A percentile compares a stretch with the other conserved stretches of the same genome.
These are phyloP conservation scores for Meda fulgida DNA, from an alignment of 2,797 vertebrate genomes.

Conservation along the genomic window DNA sequence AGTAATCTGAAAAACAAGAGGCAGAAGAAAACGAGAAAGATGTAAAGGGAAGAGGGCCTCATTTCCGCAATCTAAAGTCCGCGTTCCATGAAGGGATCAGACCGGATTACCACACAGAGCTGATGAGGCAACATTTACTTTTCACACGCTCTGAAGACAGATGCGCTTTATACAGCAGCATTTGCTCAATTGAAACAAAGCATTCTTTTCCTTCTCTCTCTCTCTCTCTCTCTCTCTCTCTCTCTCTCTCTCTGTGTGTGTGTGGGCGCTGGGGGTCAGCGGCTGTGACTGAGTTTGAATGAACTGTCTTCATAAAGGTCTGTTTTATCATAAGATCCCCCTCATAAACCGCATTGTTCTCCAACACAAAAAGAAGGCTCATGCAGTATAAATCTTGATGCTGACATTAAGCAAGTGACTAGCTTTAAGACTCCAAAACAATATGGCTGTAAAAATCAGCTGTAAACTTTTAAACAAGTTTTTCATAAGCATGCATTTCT, in stretches of 20 bases:
- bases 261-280: conserved; percentile 35
- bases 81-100: conserved; percentile 52
- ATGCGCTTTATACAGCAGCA: conserved; percentile 29
- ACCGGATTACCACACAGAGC: conserved; percentile 55
- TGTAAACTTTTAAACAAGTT: conserved; percentile 32
- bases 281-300: conserved; percentile 16
- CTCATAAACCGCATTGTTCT: conserved; percentile 16
- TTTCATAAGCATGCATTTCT: conserved; percentile 23
- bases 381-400: background rate
- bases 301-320: conserved; percentile 16
- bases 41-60: conserved; percentile 25
- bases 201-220: conserved; percentile 55
- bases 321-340: conserved; percentile 20
- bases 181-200: conserved; percentile 62
- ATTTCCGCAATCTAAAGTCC: conserved; percentile 30
- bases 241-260: background rate
- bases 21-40: background rate
- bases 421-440: conserved; percentile 20
- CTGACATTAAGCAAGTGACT: conserved; percentile 35
- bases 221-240: too few relatives aligned
- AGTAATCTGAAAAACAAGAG: too few relatives aligned
- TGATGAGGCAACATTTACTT: conserved; percentile 62
- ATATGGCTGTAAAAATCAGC: background rate
- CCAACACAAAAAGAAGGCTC: background rate
- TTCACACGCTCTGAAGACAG: conserved; percentile 53